Evolutionary conservation across 2,113 vertebrate genomes (phyloP).

Genomic region (Fukomys damarensis): DNA sequence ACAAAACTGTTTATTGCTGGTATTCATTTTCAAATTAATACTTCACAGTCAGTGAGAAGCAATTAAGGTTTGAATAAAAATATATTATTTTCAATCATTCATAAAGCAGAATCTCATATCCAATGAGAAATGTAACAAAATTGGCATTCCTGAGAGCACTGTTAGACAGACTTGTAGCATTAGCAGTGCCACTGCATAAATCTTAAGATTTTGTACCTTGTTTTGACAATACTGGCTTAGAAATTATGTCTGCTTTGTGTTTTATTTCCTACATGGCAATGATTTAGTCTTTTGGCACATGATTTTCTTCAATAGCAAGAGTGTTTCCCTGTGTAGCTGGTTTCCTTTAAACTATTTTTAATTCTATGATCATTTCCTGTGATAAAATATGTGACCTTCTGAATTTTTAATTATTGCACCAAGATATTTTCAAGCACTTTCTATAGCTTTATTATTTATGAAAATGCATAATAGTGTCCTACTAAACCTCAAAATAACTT

Average conservation of each 20-base stretch:
- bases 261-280: conserved; percentile 50
- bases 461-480: conserved; percentile 68
- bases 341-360: conserved; percentile 74
- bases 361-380: conserved; percentile 64
- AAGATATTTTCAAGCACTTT: conserved; percentile 78
- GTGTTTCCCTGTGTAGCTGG: conserved; percentile 29
- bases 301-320: conserved; percentile 56
- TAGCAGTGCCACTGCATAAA: background rate
- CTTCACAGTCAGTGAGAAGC: conserved; percentile 79
- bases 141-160: conserved; percentile 75
- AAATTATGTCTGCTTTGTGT: background rate
- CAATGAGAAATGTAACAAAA: conserved; percentile 75
- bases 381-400: conserved; percentile 61
- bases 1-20: conserved; percentile 85
- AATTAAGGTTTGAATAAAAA: conserved; percentile 73
- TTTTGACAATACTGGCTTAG: conserved; percentile 75
- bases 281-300: conserved; percentile 57
- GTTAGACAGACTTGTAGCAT: conserved; percentile 13
- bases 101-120: conserved; percentile 69
- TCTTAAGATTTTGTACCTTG: conserved; percentile 38
- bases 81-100: conserved; percentile 76
- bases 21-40: conserved; percentile 80
- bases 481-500: conserved; percentile 58
- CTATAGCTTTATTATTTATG: conserved; percentile 52
- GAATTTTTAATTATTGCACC: conserved; percentile 78